These are phyloP conservation scores for Phengaris alcon DNA, from an alignment of 2,888 invertebrate species.

Conservation along the genomic window DNA sequence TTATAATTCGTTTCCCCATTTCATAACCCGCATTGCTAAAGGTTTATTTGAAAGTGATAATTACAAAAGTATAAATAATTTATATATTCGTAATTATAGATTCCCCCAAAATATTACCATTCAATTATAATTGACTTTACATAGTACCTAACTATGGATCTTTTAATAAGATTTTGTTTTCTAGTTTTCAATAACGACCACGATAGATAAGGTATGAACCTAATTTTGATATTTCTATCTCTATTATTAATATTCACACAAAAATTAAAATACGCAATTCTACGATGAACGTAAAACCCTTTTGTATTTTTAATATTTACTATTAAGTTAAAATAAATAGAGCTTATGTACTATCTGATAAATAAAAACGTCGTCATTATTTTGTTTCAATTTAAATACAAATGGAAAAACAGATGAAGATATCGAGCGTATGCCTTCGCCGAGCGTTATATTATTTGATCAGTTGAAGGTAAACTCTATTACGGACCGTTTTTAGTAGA, in stretches of 20 bases:
- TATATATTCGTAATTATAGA: background rate
- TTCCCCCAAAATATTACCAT: background rate
- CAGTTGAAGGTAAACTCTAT: constrained; percentile 68
- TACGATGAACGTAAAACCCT: too few relatives aligned
- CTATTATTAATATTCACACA: too few relatives aligned
- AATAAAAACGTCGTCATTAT: constrained; percentile 39
- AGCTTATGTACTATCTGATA: too few relatives aligned
- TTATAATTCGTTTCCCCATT: constrained; percentile 35
- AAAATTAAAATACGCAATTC: too few relatives aligned
- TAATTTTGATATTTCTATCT: background rate
- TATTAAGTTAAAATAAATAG: too few relatives aligned
- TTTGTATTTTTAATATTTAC: too few relatives aligned
- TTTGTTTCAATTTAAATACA: constrained; percentile 29
- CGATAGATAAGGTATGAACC: background rate
- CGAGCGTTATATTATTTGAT: constrained; percentile 71
- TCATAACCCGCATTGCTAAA: constrained; percentile 13
- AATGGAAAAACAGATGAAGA: constrained; percentile 19
- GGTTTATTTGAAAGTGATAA: constrained; percentile 23
- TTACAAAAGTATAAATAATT: constrained; percentile 24
- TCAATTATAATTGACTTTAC: background rate
- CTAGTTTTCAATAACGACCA: too few relatives aligned
- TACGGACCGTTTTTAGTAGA: constrained; percentile 71
- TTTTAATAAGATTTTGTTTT: too few relatives aligned
- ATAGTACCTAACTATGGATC: background rate
- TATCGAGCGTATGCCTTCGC: constrained; percentile 42